Evolutionary conservation across 2,888 invertebrate species (phyloP).

Genomic region (Nephrotoma appendiculata): DNA sequence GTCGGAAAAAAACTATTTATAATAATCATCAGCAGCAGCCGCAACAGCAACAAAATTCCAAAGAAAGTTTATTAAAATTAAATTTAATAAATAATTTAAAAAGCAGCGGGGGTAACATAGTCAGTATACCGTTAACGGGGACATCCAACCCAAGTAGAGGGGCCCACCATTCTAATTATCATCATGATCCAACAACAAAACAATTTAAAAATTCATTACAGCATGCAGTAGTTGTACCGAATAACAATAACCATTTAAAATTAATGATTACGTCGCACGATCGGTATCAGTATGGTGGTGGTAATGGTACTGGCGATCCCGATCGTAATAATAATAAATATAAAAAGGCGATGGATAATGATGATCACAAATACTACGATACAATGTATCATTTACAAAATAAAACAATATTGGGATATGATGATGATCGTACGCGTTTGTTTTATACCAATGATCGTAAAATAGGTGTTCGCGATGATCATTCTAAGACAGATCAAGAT

Average conservation of each 20-base stretch:
- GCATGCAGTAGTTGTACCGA: background rate
- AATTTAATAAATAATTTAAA: background rate
- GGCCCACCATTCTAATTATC: background rate
- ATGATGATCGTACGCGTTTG: background rate
- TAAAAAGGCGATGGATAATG: background rate
- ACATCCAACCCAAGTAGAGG: background rate
- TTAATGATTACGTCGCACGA: background rate
- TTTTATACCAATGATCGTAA: background rate
- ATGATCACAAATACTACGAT: background rate
- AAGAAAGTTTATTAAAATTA: background rate
- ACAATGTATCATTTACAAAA: background rate
- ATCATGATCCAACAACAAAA: background rate
- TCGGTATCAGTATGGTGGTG: background rate
- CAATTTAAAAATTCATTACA: background rate
- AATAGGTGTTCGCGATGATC: background rate
- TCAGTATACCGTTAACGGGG: background rate
- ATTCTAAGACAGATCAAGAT: background rate
- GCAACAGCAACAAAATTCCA: background rate
- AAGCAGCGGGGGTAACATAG: background rate
- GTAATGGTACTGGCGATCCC: background rate
- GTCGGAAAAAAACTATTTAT: background rate
- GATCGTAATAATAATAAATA: background rate
- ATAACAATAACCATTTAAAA: background rate
- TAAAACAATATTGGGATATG: background rate
- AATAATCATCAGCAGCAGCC: background rate